Evolutionary conservation across 2,888 invertebrate species (phyloP).

Genomic region (Andricus curvator): DNA sequence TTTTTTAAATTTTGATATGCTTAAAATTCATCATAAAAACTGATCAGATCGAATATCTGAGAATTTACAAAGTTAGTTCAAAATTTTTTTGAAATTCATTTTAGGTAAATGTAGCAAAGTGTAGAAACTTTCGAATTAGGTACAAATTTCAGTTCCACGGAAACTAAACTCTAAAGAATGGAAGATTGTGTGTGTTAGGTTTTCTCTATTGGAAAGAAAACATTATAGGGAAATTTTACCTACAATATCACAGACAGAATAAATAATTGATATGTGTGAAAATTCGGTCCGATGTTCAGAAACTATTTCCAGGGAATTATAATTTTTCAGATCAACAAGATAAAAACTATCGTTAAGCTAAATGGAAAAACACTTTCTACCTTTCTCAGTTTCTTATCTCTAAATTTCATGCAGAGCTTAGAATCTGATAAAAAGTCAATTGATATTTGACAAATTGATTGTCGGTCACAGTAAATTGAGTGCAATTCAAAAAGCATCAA

Average conservation of each 20-base stretch:
- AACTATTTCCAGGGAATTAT: background rate
- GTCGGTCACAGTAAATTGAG: slow-evolving; percentile 33
- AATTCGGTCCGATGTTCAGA: slow-evolving; percentile 10
- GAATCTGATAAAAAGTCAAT: background rate
- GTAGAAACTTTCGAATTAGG: background rate
- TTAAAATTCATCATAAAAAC: background rate
- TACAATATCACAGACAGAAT: slow-evolving; percentile 33
- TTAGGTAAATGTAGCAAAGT: background rate
- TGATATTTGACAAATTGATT: slow-evolving; percentile 33
- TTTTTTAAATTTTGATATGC: background rate
- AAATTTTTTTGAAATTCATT: background rate
- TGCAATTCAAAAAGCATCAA: slow-evolving; percentile 16
- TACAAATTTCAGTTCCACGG: background rate
- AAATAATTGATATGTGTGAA: slow-evolving; percentile 29
- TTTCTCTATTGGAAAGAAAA: slow-evolving; percentile 2
- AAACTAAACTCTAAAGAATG: background rate
- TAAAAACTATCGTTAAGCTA: background rate
- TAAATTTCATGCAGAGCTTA: slow-evolving; percentile 7
- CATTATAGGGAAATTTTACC: slow-evolving; percentile 25
- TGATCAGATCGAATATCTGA: background rate
- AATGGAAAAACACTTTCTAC: background rate
- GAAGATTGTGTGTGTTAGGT: background rate
- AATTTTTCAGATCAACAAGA: background rate
- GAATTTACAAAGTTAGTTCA: background rate
- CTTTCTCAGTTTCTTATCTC: background rate